Conservation (phyloP, 2,797 vertebrate genomes). For the Acrossocheilus fasciatus region DNA sequence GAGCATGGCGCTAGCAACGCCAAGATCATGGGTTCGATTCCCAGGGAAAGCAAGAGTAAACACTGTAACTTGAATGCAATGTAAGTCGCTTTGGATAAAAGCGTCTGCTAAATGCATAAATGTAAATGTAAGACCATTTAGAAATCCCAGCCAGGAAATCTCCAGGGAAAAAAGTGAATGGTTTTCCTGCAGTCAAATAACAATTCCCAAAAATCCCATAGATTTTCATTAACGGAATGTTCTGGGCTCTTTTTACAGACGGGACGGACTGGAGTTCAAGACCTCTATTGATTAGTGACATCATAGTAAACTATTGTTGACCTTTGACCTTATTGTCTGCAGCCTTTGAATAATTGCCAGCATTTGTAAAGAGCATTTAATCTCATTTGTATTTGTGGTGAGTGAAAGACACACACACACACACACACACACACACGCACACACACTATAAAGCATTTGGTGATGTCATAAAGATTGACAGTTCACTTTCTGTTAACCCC, state of each 20-base stretch:
- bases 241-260: neutral
- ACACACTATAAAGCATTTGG: neutral
- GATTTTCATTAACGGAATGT: neutral
- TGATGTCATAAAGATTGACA: neutral
- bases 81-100: too few species aligned
- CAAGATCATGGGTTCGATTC: too few species aligned
- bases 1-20: too few species aligned
- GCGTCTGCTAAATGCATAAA: too few species aligned
- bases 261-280: neutral
- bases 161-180: neutral
- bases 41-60: too few species aligned
- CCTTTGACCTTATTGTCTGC: neutral
- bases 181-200: neutral
- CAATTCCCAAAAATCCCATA: neutral
- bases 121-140: neutral
- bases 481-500: neutral
- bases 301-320: neutral
- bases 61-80: too few species aligned
- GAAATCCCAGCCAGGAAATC: neutral
- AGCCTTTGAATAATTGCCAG: neutral
- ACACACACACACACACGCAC: neutral
- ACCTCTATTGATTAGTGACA: neutral
- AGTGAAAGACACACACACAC: neutral
- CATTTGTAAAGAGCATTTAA: neutral
- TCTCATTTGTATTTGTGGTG: neutral